Evolutionary conservation across 2,797 vertebrate species (phyloP).

Genomic region (Ctenosaura bakeri): DNA sequence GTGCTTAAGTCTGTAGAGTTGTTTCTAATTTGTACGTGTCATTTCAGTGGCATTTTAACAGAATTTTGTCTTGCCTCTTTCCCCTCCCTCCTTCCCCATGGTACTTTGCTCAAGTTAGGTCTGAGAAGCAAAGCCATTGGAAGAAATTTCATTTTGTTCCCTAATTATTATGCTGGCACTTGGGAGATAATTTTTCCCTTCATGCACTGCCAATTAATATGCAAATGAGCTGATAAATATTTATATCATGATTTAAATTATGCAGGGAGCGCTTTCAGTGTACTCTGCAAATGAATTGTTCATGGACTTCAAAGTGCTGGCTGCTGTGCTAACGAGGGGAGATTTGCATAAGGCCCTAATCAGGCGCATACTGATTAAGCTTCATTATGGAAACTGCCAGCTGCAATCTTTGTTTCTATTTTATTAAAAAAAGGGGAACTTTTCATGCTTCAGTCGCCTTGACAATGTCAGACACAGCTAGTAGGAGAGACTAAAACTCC

Average conservation of each 20-base stretch:
- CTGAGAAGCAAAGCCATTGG: conserved; percentile 87
- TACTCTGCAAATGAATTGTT: conserved; percentile 98
- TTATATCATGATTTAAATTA: conserved; percentile 98
- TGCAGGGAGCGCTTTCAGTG: conserved; percentile 98
- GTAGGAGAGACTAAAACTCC: conserved; percentile 85
- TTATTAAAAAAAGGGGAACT: conserved; percentile 94
- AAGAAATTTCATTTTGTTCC: conserved; percentile 88
- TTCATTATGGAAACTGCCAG: conserved; percentile 99
- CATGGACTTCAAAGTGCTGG: conserved; percentile 98
- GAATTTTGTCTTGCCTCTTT: conserved; percentile 76
- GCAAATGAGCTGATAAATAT: conserved; percentile 99
- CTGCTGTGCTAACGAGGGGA: conserved; percentile 97
- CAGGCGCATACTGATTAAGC: conserved; percentile 99
- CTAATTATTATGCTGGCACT: conserved; percentile 89
- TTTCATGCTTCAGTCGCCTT: conserved; percentile 95
- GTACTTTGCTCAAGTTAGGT: conserved; percentile 83
- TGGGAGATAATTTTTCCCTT: conserved; percentile 87
- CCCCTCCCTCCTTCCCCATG: conserved; percentile 76
- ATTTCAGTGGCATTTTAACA: conserved; percentile 83
- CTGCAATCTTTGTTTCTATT: conserved; percentile 99
- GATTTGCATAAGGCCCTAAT: conserved; percentile 99
- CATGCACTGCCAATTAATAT: conserved; percentile 98
- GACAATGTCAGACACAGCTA: conserved; percentile 90
- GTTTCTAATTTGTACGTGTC: conserved; percentile 84
- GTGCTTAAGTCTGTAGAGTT: conserved; percentile 85